Evolutionary conservation across 2,113 vertebrate genomes (phyloP).

Genomic region (Crotophaga sulcirostris): DNA sequence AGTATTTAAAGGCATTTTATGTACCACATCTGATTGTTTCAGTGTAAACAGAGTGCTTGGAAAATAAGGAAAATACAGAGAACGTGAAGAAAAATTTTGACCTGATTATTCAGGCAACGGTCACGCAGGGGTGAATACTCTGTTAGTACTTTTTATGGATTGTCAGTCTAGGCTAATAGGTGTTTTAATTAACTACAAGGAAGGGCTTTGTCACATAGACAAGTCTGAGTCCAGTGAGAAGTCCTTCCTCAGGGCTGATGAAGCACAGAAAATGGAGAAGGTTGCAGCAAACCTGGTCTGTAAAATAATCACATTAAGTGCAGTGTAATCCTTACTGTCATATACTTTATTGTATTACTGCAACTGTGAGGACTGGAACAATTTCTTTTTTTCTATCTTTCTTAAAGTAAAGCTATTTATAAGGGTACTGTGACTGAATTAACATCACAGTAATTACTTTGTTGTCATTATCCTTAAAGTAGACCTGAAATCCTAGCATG

Average conservation of each 20-base stretch:
- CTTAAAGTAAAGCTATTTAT: neutral
- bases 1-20: neutral
- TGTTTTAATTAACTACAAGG: neutral
- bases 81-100: neutral
- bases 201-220: neutral
- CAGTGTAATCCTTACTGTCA: neutral
- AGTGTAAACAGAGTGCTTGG: neutral
- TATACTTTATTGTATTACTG: neutral
- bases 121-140: neutral
- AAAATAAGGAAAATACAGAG: neutral
- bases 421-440: neutral
- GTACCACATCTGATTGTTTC: neutral
- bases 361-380: neutral
- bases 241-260: neutral
- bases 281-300: neutral
- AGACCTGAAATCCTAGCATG: neutral
- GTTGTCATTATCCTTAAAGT: neutral
- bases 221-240: neutral
- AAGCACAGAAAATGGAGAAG: neutral
- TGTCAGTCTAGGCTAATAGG: neutral
- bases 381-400: neutral
- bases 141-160: neutral
- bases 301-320: constrained; percentile 10
- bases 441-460: neutral
- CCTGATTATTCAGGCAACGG: neutral